These are phyloP conservation scores for Koerneria pararmatus DNA, from an alignment of 2,888 invertebrate genomes.

Conservation along the genomic window DNA sequence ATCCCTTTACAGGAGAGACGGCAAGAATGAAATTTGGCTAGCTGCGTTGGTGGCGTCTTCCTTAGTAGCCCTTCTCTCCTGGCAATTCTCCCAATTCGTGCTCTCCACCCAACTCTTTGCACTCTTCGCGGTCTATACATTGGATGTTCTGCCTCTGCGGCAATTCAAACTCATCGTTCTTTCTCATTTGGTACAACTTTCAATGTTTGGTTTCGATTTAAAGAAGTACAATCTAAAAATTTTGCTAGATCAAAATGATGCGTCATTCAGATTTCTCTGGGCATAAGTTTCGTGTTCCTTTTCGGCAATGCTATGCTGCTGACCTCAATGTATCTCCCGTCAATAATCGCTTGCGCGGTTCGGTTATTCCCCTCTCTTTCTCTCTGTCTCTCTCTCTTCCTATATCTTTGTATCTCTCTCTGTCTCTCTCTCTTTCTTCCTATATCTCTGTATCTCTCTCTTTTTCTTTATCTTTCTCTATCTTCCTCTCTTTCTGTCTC, in stretches of 20 bases:
- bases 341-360: slow-evolving; percentile 59
- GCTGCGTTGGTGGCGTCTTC: slow-evolving; percentile 48
- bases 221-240: neutral
- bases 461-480: no score
- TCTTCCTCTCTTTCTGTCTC: no score
- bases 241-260: no score
- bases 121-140: slow-evolving; percentile 68
- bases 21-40: no score
- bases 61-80: slow-evolving; percentile 63
- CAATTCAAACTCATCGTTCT: neutral
- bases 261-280: slow-evolving; percentile 62
- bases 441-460: no score
- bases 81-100: slow-evolving; percentile 75
- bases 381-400: no score
- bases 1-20: no score
- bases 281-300: slow-evolving; percentile 62
- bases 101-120: slow-evolving; percentile 75
- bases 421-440: no score
- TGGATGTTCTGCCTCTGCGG: neutral
- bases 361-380: no score
- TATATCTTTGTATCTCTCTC: no score
- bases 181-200: slow-evolving; percentile 62
- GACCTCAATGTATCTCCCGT: slow-evolving; percentile 64
- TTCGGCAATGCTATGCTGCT: slow-evolving; percentile 68
- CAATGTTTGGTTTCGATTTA: neutral